Percentiles rank a stretch among this genome's conserved stretches.
phyloP scores from a whole-genome alignment of 2,888 invertebrate genomes.

The Amorpha juglandis region DNA sequence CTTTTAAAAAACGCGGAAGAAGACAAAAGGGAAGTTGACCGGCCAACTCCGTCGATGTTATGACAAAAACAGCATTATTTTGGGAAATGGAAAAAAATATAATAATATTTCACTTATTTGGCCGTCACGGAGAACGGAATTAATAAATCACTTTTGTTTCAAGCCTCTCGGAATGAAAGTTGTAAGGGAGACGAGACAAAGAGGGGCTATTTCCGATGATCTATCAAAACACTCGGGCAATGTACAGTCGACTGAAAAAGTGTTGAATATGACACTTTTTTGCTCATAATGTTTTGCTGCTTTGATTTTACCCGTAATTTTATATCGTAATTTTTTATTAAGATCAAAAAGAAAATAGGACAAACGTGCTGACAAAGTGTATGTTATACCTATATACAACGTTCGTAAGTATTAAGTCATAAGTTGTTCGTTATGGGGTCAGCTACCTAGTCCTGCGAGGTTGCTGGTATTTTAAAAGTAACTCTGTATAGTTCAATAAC shows the following conservation, averaged over 20 bases:
- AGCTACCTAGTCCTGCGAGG: no score
- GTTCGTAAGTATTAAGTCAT: no score
- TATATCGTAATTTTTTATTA: no score
- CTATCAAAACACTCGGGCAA: slow-evolving; percentile 56
- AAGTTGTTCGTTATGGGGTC: no score
- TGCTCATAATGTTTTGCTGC: slow-evolving; percentile 4
- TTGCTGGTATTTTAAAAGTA: no score
- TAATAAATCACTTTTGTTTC: slow-evolving; percentile 53
- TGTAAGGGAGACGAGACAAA: slow-evolving; percentile 54
- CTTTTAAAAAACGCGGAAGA: slow-evolving; percentile 3
- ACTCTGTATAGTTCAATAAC: no score
- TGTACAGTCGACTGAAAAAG: slow-evolving; percentile 43
- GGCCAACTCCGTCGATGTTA: slow-evolving; percentile 7
- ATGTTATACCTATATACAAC: no score
- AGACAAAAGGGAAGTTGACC: slow-evolving; percentile 8
- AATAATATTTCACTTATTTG: slow-evolving; percentile 49
- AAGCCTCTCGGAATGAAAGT: slow-evolving; percentile 45
- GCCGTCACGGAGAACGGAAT: slow-evolving; percentile 48
- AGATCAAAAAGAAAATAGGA: no score
- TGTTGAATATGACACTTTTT: slow-evolving; percentile 25
- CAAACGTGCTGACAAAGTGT: no score
- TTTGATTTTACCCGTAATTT: background rate
- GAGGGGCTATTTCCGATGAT: slow-evolving; percentile 57
- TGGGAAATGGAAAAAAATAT: slow-evolving; percentile 24
- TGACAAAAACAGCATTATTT: slow-evolving; percentile 26